A percentile compares a stretch with the other conserved stretches of the same genome.
phyloP scores from a whole-genome alignment of 2,113 vertebrate species.

The Poecile atricapillus region DNA sequence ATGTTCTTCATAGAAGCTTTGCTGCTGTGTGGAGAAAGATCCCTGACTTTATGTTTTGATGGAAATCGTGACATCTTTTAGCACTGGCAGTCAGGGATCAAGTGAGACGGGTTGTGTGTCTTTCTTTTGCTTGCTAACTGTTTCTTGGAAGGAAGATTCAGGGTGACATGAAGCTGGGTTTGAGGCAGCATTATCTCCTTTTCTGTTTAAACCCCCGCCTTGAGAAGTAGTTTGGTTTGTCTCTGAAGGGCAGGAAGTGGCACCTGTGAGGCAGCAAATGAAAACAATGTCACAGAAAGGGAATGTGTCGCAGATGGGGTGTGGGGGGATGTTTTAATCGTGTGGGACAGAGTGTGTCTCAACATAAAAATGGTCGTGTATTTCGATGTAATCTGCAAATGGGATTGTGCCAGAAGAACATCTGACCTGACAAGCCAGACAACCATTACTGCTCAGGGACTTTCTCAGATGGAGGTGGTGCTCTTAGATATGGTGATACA shows the following conservation, averaged over 20 bases:
- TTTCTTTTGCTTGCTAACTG: not conserved
- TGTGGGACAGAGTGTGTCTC: not conserved
- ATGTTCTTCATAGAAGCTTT: slow-evolving; percentile 16
- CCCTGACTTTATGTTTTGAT: not conserved
- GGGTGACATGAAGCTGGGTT: not conserved
- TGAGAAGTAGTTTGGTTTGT: slow-evolving; percentile 6
- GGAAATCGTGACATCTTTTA: not conserved
- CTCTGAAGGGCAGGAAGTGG: slow-evolving; percentile 30
- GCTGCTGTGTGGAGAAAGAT: not conserved
- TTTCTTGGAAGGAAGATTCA: slow-evolving; percentile 6
- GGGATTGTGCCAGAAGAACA: not conserved
- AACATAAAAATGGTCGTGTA: not conserved
- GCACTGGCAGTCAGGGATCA: not conserved
- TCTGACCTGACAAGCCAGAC: not conserved
- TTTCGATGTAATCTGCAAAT: not conserved
- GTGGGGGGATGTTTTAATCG: not conserved
- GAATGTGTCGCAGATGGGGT: not conserved
- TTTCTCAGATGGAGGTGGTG: not conserved
- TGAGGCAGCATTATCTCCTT: slow-evolving; percentile 6
- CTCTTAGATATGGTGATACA: not conserved
- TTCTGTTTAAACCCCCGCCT: slow-evolving; percentile 28
- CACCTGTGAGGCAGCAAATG: slow-evolving; percentile 55
- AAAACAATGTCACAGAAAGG: not conserved
- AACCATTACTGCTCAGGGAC: not conserved
- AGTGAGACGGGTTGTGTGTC: not conserved